These are phyloP conservation scores for Campylomormyrus numenius DNA, from an alignment of 2,113 vertebrate species.

Conservation along the genomic window DNA sequence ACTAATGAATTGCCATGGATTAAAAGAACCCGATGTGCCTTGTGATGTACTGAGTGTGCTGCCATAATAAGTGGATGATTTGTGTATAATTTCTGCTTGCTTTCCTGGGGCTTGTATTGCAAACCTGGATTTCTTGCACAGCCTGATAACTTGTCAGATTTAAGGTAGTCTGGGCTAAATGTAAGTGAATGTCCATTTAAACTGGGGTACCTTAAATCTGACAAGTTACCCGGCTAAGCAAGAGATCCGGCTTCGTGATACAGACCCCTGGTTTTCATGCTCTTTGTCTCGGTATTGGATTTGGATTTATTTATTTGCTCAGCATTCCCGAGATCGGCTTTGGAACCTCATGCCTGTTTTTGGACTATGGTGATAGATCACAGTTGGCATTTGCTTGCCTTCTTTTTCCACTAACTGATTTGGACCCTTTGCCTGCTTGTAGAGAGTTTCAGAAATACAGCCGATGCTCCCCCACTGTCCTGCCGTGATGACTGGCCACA, in stretches of 20 bases:
- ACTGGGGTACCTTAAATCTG: not conserved
- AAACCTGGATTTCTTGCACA: not conserved
- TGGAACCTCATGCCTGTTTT: not conserved
- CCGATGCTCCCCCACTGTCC: too few species aligned
- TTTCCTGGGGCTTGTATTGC: not conserved
- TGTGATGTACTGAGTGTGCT: not conserved
- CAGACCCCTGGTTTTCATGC: not conserved
- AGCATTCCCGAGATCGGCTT: not conserved
- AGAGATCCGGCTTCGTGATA: not conserved
- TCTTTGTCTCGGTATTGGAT: not conserved
- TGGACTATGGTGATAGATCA: not conserved
- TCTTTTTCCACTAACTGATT: not conserved
- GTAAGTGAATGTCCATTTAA: not conserved
- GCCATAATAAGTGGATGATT: not conserved
- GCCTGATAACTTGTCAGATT: not conserved
- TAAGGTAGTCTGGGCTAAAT: not conserved
- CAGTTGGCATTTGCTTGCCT: not conserved
- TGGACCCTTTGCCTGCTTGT: not conserved
- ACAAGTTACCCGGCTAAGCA: not conserved
- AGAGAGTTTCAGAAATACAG: not conserved
- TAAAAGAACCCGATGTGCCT: not conserved
- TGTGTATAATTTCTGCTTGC: not conserved
- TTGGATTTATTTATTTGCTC: not conserved
- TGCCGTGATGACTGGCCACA: not conserved
- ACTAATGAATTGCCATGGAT: not conserved